Percentiles rank a stretch among this genome's conserved stretches.
These are phyloP conservation scores for Mormyrus lacerda DNA, from an alignment of 2,113 vertebrate species.

Conservation along the genomic window DNA sequence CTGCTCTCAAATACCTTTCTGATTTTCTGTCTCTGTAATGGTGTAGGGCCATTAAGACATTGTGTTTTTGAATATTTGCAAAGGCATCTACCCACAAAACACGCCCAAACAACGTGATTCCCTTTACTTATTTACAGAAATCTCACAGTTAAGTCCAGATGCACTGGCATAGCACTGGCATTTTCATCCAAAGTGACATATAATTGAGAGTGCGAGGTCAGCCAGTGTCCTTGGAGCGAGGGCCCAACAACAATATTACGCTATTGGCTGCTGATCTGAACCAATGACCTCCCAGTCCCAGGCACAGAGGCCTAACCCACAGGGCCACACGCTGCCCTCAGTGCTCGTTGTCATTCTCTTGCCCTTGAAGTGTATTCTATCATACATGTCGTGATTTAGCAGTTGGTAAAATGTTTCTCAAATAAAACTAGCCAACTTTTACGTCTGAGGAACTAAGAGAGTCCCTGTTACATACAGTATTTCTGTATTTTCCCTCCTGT, in stretches of 20 bases:
- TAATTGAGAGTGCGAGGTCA: not conserved
- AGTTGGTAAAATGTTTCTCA: not conserved
- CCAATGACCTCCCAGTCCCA: not conserved
- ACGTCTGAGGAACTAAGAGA: not conserved
- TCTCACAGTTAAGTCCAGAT: not conserved
- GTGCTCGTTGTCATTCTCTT: not conserved
- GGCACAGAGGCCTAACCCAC: not conserved
- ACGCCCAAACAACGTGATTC: not conserved
- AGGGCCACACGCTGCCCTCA: not conserved
- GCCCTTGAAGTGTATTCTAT: not conserved
- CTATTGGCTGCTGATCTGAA: not conserved
- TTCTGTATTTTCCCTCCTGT: not conserved
- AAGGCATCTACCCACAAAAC: not conserved
- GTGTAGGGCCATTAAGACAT: not conserved
- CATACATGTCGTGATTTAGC: not conserved
- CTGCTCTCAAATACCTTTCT: not conserved
- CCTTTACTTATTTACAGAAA: not conserved
- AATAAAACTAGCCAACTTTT: not conserved
- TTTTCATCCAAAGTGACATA: not conserved
- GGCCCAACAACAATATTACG: not conserved
- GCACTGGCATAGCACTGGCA: not conserved
- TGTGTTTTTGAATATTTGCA: not conserved
- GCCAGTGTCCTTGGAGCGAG: not conserved
- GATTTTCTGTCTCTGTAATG: not conserved
- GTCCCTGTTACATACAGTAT: not conserved